Conservation (phyloP, 2,113 vertebrate species). For the Myocastor coypus region DNA sequence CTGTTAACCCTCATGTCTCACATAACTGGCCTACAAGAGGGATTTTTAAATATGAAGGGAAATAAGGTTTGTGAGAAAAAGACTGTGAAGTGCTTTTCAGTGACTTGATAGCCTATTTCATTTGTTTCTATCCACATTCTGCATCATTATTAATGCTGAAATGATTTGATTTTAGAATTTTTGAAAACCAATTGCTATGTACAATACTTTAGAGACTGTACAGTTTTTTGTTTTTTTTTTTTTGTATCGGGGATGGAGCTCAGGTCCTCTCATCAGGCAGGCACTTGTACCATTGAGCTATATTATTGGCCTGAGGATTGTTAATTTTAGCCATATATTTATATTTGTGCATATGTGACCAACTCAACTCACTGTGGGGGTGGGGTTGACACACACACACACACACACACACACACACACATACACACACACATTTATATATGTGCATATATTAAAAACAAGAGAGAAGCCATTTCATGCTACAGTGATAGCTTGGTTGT, state of each 20-base stretch:
- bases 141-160: slow-evolving; percentile 4
- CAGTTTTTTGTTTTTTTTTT: no score
- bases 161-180: background rate
- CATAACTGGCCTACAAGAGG: background rate
- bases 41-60: background rate
- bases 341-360: no score
- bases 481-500: background rate
- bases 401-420: no score
- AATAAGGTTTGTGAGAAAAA: slow-evolving; percentile 5
- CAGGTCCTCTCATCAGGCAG: no score
- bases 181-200: background rate
- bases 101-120: background rate
- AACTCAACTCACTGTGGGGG: no score
- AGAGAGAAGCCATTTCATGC: background rate
- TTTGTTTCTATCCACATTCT: slow-evolving; percentile 30
- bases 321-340: no score
- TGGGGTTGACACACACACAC: no score
- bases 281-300: no score
- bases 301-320: no score
- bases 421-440: no score
- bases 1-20: background rate
- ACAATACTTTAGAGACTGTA: background rate
- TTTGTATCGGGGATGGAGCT: no score
- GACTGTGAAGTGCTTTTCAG: slow-evolving; percentile 4
- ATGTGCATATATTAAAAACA: background rate